These are phyloP conservation scores for Ganaspis sp. DNA, from an alignment of 1,140 invertebrate species.

Conservation along the genomic window DNA sequence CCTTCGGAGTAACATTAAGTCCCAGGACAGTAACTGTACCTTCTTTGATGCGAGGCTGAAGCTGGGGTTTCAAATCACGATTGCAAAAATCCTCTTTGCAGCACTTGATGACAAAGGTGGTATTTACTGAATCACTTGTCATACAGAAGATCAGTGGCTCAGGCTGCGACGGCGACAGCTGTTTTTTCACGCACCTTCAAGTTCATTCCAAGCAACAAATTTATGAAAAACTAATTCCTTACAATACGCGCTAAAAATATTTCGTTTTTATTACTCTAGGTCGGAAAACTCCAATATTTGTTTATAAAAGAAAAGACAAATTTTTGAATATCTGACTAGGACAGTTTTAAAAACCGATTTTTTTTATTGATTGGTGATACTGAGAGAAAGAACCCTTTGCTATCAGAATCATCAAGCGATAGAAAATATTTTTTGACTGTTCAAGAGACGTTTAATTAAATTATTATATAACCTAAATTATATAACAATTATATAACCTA, in stretches of 20 bases:
- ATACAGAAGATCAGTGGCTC: slow-evolving; percentile 76
- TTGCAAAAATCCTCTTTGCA: slow-evolving; percentile 83
- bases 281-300: background rate
- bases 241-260: slow-evolving; percentile 26
- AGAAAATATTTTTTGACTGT: too few relatives aligned
- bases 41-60: slow-evolving; percentile 73
- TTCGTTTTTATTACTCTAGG: background rate
- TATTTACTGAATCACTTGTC: slow-evolving; percentile 76
- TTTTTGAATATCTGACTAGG: too few relatives aligned
- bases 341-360: too few relatives aligned
- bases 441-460: too few relatives aligned
- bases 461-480: too few relatives aligned
- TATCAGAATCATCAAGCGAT: too few relatives aligned
- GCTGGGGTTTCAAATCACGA: slow-evolving; percentile 76
- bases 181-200: slow-evolving; percentile 76
- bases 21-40: slow-evolving; percentile 68
- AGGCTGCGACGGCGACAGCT: slow-evolving; percentile 71
- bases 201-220: slow-evolving; percentile 70
- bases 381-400: too few relatives aligned
- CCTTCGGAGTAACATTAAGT: slow-evolving; percentile 64
- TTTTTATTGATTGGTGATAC: too few relatives aligned
- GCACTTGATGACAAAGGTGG: slow-evolving; percentile 80
- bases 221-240: slow-evolving; percentile 53
- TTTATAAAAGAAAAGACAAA: too few relatives aligned
- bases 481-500: too few relatives aligned